These are phyloP conservation scores for Nomada fucata DNA, from an alignment of 2,888 invertebrate genomes.

Conservation along the genomic window DNA sequence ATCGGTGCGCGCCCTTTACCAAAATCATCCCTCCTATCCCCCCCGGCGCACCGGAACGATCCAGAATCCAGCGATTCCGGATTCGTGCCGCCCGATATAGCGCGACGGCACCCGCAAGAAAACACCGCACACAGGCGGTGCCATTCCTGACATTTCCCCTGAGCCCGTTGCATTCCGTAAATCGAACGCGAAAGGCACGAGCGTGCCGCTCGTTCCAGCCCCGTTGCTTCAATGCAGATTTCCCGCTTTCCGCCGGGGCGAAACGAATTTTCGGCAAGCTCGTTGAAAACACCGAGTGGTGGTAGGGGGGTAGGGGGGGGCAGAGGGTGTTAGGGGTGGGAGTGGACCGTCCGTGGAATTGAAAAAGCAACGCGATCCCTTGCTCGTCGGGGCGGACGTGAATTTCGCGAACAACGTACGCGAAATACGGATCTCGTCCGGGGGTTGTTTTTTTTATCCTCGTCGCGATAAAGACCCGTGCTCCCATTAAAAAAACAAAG, in stretches of 20 bases:
- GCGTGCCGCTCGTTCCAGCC: not conserved
- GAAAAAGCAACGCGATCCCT: constrained; percentile 11
- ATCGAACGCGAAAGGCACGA: constrained; percentile 7
- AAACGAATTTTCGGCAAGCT: constrained; percentile 16
- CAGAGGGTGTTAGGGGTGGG: not conserved
- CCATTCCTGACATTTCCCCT: constrained; percentile 9
- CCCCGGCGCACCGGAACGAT: too few relatives aligned
- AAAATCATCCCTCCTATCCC: too few relatives aligned
- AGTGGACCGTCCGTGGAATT: not conserved
- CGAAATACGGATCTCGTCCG: not conserved
- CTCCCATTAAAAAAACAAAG: not conserved
- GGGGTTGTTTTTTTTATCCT: constrained; percentile 27
- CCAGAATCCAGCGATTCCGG: not conserved
- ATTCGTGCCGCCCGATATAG: not conserved
- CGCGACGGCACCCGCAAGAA: not conserved
- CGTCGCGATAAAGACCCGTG: constrained; percentile 12
- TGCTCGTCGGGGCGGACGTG: not conserved
- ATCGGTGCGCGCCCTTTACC: too few relatives aligned
- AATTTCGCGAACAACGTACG: not conserved
- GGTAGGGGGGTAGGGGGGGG: not conserved
- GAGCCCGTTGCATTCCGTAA: constrained; percentile 1
- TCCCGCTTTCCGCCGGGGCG: not conserved
- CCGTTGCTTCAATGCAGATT: not conserved
- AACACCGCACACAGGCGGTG: not conserved
- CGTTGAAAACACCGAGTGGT: not conserved